Percentiles rank a stretch among this genome's conserved stretches.
These are phyloP conservation scores for Brienomyrus longianalis DNA, from an alignment of 2,113 vertebrate genomes.

Conservation along the genomic window DNA sequence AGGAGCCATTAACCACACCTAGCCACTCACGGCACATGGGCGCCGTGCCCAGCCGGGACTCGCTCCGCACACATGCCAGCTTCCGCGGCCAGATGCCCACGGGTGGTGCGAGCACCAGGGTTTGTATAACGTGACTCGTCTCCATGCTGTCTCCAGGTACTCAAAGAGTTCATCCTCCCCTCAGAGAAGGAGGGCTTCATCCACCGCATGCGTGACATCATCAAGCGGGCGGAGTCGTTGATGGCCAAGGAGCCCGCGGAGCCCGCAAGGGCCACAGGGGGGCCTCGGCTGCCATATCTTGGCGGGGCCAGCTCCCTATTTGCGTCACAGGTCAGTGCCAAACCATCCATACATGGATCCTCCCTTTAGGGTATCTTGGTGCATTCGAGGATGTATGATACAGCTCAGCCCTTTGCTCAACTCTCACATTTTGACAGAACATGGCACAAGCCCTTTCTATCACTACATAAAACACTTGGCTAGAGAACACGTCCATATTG, in stretches of 20 bases:
- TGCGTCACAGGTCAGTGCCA: not conserved
- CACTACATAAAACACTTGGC: not conserved
- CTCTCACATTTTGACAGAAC: not conserved
- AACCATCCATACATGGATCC: not conserved
- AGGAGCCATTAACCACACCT: constrained; percentile 30
- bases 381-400: not conserved
- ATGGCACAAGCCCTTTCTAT: not conserved
- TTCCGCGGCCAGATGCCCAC: not conserved
- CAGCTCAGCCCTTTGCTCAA: not conserved
- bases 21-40: constrained; percentile 5
- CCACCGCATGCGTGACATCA: constrained; percentile 83
- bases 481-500: not conserved
- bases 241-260: constrained; percentile 65
- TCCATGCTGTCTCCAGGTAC: constrained; percentile 62
- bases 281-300: constrained; percentile 37
- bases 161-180: constrained; percentile 90
- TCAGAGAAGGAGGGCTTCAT: constrained; percentile 84
- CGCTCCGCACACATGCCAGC: not conserved
- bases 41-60: not conserved
- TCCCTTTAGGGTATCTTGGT: not conserved
- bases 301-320: constrained; percentile 44
- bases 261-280: constrained; percentile 39
- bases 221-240: constrained; percentile 82
- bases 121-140: not conserved
- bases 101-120: not conserved